A percentile compares a stretch with the other conserved stretches of the same genome.
phyloP scores from a whole-genome alignment of 2,888 invertebrate species.

The Metellina segmentata region DNA sequence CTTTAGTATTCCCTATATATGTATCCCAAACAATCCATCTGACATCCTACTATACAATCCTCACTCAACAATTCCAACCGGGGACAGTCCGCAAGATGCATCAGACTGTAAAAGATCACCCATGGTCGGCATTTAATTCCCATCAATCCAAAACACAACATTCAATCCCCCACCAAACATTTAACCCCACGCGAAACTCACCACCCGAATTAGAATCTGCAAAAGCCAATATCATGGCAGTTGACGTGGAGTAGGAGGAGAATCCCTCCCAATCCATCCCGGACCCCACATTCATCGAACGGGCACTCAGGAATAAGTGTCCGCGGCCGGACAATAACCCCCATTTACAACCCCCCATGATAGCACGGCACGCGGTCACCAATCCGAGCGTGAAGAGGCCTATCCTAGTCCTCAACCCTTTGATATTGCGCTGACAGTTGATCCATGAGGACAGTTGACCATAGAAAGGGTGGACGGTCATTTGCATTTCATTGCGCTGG shows the following conservation, averaged over 20 bases:
- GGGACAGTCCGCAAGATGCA: no score
- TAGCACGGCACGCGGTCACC: constrained; percentile 5
- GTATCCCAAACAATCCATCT: no score
- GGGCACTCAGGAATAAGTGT: neutral
- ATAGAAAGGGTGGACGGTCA: constrained; percentile 21
- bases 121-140: no score
- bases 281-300: constrained; percentile 12
- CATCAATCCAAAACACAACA: no score
- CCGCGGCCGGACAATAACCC: constrained; percentile 16
- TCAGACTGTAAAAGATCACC: no score
- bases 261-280: neutral
- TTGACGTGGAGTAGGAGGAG: neutral
- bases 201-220: neutral
- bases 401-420: constrained; percentile 21
- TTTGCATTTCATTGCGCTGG: constrained; percentile 47
- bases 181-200: no score
- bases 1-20: no score
- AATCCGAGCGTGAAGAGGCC: constrained; percentile 13
- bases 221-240: neutral
- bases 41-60: no score
- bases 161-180: no score
- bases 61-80: no score
- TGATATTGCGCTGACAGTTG: constrained; percentile 32
- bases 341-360: neutral
- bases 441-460: constrained; percentile 36